A percentile compares a stretch with the other conserved stretches of the same genome.
Conservation (phyloP, 2,888 invertebrate species). For the Apodemia mormo region DNA sequence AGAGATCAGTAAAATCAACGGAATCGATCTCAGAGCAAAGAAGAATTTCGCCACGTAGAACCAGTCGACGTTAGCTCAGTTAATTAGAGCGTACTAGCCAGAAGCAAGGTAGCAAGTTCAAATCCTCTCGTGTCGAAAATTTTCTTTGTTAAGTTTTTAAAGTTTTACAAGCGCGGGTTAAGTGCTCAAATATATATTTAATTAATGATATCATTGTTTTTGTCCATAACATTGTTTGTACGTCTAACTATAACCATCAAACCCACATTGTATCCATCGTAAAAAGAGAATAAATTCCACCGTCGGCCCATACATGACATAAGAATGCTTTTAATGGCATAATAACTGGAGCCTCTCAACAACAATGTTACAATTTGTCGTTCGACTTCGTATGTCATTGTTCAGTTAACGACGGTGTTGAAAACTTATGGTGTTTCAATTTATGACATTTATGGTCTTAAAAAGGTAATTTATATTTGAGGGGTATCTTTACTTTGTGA, state of each 20-base stretch:
- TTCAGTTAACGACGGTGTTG: slow-evolving; percentile 23
- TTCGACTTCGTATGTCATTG: slow-evolving; percentile 24
- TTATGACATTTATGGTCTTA: slow-evolving; percentile 11
- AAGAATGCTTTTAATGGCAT: slow-evolving; percentile 38
- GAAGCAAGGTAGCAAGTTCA: no score
- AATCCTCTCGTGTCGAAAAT: no score
- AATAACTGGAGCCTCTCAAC: slow-evolving; percentile 31
- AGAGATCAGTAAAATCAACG: no score
- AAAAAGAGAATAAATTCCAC: slow-evolving; percentile 43
- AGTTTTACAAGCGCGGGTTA: no score
- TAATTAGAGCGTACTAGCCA: no score
- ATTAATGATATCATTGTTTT: background rate
- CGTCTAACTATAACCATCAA: slow-evolving; percentile 34
- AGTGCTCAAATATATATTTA: no score
- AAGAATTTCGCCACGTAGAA: no score
- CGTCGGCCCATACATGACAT: slow-evolving; percentile 39
- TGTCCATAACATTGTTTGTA: slow-evolving; percentile 22
- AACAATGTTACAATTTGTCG: slow-evolving; percentile 28
- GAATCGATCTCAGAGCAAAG: no score
- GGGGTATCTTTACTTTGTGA: slow-evolving; percentile 14
- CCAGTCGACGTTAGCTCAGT: no score
- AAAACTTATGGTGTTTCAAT: slow-evolving; percentile 22
- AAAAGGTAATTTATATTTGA: background rate
- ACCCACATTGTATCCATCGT: slow-evolving; percentile 41
- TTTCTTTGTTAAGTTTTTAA: no score